Evolutionary conservation across 2,113 vertebrate genomes (phyloP), one percentile per base, ranked within the genome.

Genomic region (Morone saxatilis): DNA sequence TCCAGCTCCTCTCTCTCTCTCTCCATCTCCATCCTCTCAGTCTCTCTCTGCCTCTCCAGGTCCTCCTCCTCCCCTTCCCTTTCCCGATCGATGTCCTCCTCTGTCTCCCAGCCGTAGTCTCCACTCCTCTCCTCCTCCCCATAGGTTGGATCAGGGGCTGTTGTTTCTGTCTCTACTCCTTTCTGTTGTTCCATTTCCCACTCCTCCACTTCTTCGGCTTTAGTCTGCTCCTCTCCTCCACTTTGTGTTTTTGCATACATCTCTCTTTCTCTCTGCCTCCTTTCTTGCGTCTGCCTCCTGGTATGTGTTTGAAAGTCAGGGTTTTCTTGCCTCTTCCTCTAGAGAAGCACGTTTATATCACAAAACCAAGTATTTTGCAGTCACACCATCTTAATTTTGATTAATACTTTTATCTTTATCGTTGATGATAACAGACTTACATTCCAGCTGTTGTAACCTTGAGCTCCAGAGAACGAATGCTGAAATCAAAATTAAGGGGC

Each of bases 101-200:
- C 91, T 0, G 76, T 71, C 62, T 84, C 91, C 85, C 87, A 92
- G 7, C 90, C 83, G 17, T 91, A 80, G 69, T 93, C 82, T 53
- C 93, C 93, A 7, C 91, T 94, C 80, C 83, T 88, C 65, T 91
- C 92, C 53, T 94, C 91, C 25, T 90, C 90, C 4, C 70, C 91
- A 45, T 85, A 88, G 2, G 71, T 70, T 14, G 79, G 78, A 54
- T 89, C 88, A 13, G 65, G 62, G 8, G 71, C 57, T 11, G 78
- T 31, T 9, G 57, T 25, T 36, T 59, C 69, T 53, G 36, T 47
- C 19, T 69, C 56, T 6, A 17, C 41, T 17, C 8, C 61, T 48
- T 73, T 63, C 65, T 67, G 60, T 19, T 53, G 57, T 62, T 83
- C 74, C 20, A 22, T 51, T 54, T 65, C 77, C 71, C 65, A 47